These are phyloP conservation scores for Romanogobio albipinnatus DNA, from an alignment of 2,113 vertebrate species.

Conservation along the genomic window DNA sequence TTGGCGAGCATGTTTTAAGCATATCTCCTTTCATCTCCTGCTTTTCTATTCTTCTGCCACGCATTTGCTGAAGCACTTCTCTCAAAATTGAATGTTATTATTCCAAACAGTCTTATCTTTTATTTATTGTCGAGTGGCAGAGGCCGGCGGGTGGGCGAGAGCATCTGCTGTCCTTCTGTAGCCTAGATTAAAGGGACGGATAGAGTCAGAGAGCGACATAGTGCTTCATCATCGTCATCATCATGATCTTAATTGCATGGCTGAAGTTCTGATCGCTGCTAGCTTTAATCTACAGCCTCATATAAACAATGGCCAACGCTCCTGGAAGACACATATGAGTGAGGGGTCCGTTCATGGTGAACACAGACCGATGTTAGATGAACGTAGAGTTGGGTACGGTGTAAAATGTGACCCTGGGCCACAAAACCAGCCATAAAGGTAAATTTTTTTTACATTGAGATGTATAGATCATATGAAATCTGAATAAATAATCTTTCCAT, in stretches of 20 bases:
- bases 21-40: constrained; percentile 75
- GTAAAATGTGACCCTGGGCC: neutral
- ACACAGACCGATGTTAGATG: neutral
- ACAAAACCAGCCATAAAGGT: too few relatives aligned
- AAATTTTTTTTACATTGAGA: too few relatives aligned
- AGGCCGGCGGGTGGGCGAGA: constrained; percentile 65
- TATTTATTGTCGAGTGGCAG: constrained; percentile 70
- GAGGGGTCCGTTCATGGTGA: neutral
- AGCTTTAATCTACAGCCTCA: constrained; percentile 53
- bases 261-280: neutral
- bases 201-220: constrained; percentile 59
- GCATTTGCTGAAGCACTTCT: constrained; percentile 66
- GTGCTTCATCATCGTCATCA: constrained; percentile 44
- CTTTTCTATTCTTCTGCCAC: constrained; percentile 57
- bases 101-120: constrained; percentile 77
- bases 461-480: too few relatives aligned
- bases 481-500: too few relatives aligned
- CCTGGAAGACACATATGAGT: neutral
- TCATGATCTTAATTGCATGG: constrained; percentile 51
- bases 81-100: constrained; percentile 75
- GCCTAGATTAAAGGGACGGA: constrained; percentile 76
- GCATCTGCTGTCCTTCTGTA: constrained; percentile 65
- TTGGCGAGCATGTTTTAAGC: constrained; percentile 41
- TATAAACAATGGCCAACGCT: constrained; percentile 46
- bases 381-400: neutral